A percentile compares a stretch with the other conserved stretches of the same genome.
These are phyloP conservation scores for Choristoneura fumiferana DNA, from an alignment of 1,140 invertebrate species.

Conservation along the genomic window DNA sequence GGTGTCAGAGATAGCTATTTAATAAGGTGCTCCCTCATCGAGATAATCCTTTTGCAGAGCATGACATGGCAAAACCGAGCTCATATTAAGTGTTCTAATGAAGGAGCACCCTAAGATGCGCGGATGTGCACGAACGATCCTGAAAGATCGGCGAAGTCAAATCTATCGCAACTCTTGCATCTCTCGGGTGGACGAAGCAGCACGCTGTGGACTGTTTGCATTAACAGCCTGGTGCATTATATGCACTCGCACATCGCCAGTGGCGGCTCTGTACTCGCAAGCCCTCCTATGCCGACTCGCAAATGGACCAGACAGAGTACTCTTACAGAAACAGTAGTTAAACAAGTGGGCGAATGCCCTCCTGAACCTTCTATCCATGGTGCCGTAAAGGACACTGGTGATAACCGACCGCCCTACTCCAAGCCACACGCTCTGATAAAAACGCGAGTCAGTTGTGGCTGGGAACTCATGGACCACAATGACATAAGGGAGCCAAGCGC, in stretches of 20 bases:
- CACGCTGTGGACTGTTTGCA: conserved; percentile 26
- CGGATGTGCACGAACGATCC: too few relatives aligned
- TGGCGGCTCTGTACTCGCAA: conserved; percentile 70
- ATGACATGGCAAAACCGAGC: too few relatives aligned
- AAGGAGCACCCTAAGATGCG: too few relatives aligned
- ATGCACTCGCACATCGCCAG: conserved; percentile 86
- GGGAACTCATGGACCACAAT: conserved; percentile 78
- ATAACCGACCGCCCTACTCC: conserved; percentile 84
- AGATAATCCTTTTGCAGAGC: too few relatives aligned
- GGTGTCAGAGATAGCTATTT: too few relatives aligned
- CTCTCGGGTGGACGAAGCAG: conserved; percentile 29
- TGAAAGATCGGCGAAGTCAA: background rate
- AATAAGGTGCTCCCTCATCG: too few relatives aligned
- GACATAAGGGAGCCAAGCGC: conserved; percentile 85
- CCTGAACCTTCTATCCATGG: conserved; percentile 84
- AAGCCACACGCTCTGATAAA: conserved; percentile 84
- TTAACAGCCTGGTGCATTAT: conserved; percentile 80
- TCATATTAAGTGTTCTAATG: too few relatives aligned
- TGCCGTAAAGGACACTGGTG: conserved; percentile 84
- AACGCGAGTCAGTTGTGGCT: conserved; percentile 72
- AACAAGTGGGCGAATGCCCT: conserved; percentile 88
- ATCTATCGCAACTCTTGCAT: conserved; percentile 38
- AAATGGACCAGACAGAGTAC: conserved; percentile 83
- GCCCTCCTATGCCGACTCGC: conserved; percentile 77
- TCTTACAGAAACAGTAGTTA: conserved; percentile 91